phyloP scores from a whole-genome alignment of 2,113 vertebrate genomes.

The Carassius auratus region DNA sequence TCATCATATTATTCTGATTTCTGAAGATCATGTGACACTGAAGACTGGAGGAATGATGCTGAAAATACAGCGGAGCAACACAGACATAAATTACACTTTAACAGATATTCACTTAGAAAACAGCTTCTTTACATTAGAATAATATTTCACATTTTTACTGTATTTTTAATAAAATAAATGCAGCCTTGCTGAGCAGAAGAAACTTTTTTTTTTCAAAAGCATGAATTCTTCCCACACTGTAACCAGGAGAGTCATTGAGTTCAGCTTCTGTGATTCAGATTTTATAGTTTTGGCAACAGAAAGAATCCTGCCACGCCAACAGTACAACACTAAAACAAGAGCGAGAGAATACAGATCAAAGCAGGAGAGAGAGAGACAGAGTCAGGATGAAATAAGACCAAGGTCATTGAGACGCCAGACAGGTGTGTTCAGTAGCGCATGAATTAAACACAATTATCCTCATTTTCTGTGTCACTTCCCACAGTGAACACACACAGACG shows the following conservation, averaged over 20 bases:
- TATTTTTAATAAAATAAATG: background rate
- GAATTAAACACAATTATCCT: constrained; percentile 77
- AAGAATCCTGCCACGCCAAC: background rate
- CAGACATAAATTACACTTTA: background rate
- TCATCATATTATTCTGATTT: background rate
- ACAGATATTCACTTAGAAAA: background rate
- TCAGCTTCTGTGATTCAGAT: background rate
- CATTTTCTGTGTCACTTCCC: constrained; percentile 72
- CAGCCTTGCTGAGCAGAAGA: background rate
- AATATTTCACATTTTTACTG: background rate
- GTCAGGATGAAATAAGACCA: constrained; percentile 15
- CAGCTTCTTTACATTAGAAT: fast-evolving
- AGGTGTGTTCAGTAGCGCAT: constrained; percentile 73
- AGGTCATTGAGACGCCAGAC: constrained; percentile 49
- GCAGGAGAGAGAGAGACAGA: background rate
- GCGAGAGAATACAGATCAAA: constrained; percentile 19
- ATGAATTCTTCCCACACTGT: background rate
- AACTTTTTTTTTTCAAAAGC: background rate
- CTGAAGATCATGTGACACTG: background rate
- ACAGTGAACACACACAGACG: constrained; percentile 34
- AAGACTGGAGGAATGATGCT: background rate
- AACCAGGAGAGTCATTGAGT: background rate
- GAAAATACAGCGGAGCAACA: background rate
- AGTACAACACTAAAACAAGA: constrained; percentile 8
- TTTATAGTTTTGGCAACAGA: background rate